Percentiles rank a stretch among this genome's conserved stretches.
Conservation (phyloP, 2,888 invertebrate genomes). For the Athetis lepigone region DNA sequence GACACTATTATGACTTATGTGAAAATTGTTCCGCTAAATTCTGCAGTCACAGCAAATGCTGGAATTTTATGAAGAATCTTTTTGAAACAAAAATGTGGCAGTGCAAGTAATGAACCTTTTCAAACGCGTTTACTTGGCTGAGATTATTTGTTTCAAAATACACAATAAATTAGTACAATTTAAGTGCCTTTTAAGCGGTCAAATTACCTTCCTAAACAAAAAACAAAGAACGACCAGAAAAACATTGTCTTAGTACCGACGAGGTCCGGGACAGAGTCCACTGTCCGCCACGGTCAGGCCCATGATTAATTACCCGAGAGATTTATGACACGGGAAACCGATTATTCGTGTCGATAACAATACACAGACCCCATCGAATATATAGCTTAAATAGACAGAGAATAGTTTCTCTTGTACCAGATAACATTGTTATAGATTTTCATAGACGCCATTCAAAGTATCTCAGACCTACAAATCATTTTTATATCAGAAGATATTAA, state of each 20-base stretch:
- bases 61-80: slow-evolving; percentile 61
- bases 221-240: slow-evolving; percentile 48
- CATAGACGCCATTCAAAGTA: slow-evolving; percentile 43
- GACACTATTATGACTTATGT: slow-evolving; percentile 73
- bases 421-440: slow-evolving; percentile 53
- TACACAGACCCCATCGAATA: slow-evolving; percentile 49
- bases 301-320: slow-evolving; percentile 77
- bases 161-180: slow-evolving; percentile 14
- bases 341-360: slow-evolving; percentile 71
- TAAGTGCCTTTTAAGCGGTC: slow-evolving; percentile 14
- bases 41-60: slow-evolving; percentile 59
- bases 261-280: slow-evolving; percentile 54
- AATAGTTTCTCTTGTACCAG: slow-evolving; percentile 43
- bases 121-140: slow-evolving; percentile 1
- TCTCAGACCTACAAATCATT: slow-evolving; percentile 49
- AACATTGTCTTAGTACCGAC: slow-evolving; percentile 55
- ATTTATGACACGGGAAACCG: slow-evolving; percentile 76
- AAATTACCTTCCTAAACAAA: slow-evolving; percentile 25
- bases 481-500: slow-evolving; percentile 44
- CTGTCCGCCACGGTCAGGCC: slow-evolving; percentile 66
- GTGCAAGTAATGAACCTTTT: slow-evolving; percentile 14
- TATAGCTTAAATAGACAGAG: slow-evolving; percentile 37
- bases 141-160: neutral
- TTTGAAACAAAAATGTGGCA: slow-evolving; percentile 39
- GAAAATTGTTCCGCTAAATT: slow-evolving; percentile 71